Evolutionary conservation across 2,797 vertebrate species (phyloP).

Genomic region (Cossypha polioptera): DNA sequence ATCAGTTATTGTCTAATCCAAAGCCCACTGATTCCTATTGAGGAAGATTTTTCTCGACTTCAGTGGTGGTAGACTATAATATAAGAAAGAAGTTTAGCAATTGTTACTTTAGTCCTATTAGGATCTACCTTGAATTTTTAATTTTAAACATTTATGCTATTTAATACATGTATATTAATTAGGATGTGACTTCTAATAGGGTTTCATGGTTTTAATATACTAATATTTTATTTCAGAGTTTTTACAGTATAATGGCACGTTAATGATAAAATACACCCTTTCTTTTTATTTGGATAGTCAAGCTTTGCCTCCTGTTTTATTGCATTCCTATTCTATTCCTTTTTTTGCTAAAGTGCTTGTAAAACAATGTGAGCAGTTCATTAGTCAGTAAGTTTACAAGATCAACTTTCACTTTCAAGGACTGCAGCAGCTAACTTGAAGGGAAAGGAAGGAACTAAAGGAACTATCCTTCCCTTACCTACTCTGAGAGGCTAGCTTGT

Average conservation of each 20-base stretch:
- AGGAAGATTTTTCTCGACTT: not conserved
- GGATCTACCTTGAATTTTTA: not conserved
- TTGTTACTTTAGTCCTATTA: not conserved
- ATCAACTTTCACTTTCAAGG: not conserved
- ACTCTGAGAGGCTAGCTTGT: not conserved
- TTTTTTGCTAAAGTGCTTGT: not conserved
- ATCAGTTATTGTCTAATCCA: not conserved
- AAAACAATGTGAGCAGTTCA: not conserved
- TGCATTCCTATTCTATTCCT: not conserved
- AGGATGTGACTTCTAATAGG: not conserved
- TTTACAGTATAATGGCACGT: not conserved
- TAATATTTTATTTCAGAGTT: not conserved
- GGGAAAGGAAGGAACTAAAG: not conserved
- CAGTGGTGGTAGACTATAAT: not conserved
- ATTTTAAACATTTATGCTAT: not conserved
- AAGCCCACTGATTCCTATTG: not conserved
- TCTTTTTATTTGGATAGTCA: not conserved
- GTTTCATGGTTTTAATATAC: not conserved
- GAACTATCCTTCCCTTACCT: not conserved
- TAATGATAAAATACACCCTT: not conserved
- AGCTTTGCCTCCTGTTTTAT: not conserved
- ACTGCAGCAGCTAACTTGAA: not conserved
- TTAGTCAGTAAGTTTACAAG: not conserved
- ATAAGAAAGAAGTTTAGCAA: not conserved
- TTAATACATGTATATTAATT: not conserved